Conservation (phyloP, 2,113 vertebrate species). For the Anhinga rufa region DNA sequence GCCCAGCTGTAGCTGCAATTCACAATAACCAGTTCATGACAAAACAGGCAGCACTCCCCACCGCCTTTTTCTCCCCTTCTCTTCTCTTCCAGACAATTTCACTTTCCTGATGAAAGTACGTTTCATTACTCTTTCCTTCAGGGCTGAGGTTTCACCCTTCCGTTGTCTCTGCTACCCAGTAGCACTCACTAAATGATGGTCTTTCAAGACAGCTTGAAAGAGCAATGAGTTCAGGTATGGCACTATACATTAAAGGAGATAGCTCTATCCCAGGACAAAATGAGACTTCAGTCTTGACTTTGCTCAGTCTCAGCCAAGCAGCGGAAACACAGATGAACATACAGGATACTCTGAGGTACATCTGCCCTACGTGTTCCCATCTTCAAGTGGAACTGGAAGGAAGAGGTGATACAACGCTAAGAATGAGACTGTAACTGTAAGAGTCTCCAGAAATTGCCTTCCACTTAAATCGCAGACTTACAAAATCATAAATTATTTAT, state of each 20-base stretch:
- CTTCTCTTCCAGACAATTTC: neutral
- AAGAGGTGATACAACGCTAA: neutral
- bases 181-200: neutral
- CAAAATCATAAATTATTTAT: neutral
- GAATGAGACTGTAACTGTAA: neutral
- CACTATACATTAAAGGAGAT: neutral
- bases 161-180: neutral
- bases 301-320: neutral
- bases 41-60: neutral
- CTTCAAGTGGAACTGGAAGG: neutral
- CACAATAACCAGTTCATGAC: neutral
- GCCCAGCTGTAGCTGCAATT: neutral
- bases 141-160: neutral
- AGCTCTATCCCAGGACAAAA: neutral
- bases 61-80: neutral
- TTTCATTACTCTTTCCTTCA: neutral
- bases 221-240: neutral
- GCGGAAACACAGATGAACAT: neutral
- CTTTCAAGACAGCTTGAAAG: neutral
- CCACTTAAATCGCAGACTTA: neutral
- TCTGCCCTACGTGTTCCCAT: neutral
- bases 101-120: neutral
- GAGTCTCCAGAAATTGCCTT: neutral
- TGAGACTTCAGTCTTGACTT: neutral
- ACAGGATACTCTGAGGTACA: neutral